These are phyloP conservation scores for Chlamydotis undulata DNA, from an alignment of 2,113 vertebrate genomes.

Conservation along the genomic window DNA sequence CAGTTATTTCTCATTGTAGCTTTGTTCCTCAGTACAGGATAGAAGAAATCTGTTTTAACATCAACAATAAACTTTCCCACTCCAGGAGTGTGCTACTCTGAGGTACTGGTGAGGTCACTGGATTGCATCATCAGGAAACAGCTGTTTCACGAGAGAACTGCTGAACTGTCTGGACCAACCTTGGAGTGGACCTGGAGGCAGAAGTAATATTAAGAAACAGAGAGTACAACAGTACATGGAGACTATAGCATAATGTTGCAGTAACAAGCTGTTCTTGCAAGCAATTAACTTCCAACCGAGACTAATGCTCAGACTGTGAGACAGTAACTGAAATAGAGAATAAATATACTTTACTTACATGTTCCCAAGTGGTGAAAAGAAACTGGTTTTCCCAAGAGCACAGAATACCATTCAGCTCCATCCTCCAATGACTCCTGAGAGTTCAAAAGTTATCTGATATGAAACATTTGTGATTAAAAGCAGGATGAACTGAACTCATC, in stretches of 20 bases:
- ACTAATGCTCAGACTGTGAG: background rate
- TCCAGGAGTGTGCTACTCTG: background rate
- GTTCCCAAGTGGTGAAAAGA: background rate
- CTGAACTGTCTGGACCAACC: background rate
- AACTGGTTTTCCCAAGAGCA: background rate
- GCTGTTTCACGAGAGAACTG: background rate
- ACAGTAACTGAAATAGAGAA: background rate
- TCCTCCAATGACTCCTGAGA: background rate
- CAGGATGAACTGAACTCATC: background rate
- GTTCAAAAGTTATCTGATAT: background rate
- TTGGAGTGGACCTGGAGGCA: background rate
- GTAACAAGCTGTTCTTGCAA: background rate
- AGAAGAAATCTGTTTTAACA: background rate
- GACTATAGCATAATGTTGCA: background rate
- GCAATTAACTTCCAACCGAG: background rate
- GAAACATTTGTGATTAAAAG: background rate
- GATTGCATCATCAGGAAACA: background rate
- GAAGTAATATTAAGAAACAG: background rate
- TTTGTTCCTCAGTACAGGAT: background rate
- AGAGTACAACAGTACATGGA: background rate
- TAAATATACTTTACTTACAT: background rate
- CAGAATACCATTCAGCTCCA: background rate
- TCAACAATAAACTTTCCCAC: background rate
- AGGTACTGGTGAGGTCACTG: background rate
- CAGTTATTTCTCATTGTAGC: background rate